These are phyloP conservation scores for Scaptodrosophila lebanonensis DNA, from an alignment of 1,140 invertebrate species.

Conservation along the genomic window DNA sequence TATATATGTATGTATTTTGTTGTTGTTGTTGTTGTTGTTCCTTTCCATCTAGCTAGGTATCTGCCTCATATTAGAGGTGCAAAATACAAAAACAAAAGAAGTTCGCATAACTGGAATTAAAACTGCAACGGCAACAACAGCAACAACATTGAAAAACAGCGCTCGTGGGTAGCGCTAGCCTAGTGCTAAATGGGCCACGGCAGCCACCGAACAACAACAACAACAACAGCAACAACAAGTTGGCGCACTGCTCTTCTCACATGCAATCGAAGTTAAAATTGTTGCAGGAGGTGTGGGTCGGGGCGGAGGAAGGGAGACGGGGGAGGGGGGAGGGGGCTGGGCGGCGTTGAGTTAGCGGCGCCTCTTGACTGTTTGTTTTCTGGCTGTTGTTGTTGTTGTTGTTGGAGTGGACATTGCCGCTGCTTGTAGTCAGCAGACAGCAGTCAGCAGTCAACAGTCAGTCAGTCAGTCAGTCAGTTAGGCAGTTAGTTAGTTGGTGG, in stretches of 20 bases:
- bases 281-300: too few relatives aligned
- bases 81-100: slow-evolving; percentile 56
- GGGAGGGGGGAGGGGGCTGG: too few relatives aligned
- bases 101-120: slow-evolving; percentile 73
- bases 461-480: too few relatives aligned
- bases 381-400: too few relatives aligned
- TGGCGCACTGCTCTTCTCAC: slow-evolving; percentile 29
- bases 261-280: slow-evolving; percentile 53
- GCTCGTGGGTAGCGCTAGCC: too few relatives aligned
- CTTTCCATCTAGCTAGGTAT: not conserved
- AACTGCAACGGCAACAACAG: slow-evolving; percentile 50
- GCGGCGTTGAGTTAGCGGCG: too few relatives aligned
- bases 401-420: slow-evolving; percentile 35
- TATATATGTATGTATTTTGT: too few relatives aligned
- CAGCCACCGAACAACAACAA: slow-evolving; percentile 9
- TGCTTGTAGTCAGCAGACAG: not conserved
- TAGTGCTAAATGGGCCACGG: not conserved
- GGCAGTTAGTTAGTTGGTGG: slow-evolving; percentile 36
- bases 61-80: too few relatives aligned
- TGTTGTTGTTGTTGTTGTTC: not conserved
- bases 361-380: not conserved
- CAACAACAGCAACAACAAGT: slow-evolving; percentile 38
- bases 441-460: too few relatives aligned
- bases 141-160: slow-evolving; percentile 8
- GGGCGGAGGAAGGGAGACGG: too few relatives aligned